A percentile compares a stretch with the other conserved stretches of the same genome.
phyloP scores from a whole-genome alignment of 1,140 invertebrate genomes.

The Popillia japonica region DNA sequence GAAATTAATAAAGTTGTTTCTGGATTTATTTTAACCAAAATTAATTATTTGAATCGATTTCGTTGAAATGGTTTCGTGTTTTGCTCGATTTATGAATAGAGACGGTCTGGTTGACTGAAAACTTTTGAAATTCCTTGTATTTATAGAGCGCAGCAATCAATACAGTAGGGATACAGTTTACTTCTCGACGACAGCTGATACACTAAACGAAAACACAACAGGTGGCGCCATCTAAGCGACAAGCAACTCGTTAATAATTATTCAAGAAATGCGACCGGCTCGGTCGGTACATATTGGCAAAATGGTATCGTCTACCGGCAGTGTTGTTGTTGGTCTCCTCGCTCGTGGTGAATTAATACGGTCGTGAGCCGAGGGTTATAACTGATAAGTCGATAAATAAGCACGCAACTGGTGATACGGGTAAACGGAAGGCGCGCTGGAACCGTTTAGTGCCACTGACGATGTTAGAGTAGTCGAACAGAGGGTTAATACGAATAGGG shows the following conservation, averaged over 20 bases:
- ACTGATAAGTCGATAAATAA: constrained; percentile 36
- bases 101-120: no score
- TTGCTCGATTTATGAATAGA: no score
- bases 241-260: neutral
- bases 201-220: neutral
- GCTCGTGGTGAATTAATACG: neutral
- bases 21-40: no score
- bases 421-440: constrained; percentile 20
- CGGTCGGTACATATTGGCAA: neutral
- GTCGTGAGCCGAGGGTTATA: neutral
- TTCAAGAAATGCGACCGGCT: neutral
- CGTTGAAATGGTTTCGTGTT: no score
- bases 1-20: no score
- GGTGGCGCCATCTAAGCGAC: constrained; percentile 1
- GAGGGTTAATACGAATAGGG: constrained; percentile 24
- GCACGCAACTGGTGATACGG: constrained; percentile 36
- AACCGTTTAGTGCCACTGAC: neutral
- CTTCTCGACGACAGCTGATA: neutral
- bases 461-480: constrained; percentile 31
- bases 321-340: constrained; percentile 12
- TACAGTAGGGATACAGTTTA: neutral
- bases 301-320: constrained; percentile 23
- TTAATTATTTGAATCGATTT: no score
- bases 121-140: neutral
- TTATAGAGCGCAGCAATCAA: neutral